Evolutionary conservation across 2,797 vertebrate species (phyloP).

Genomic region (Pteropus rufus): DNA sequence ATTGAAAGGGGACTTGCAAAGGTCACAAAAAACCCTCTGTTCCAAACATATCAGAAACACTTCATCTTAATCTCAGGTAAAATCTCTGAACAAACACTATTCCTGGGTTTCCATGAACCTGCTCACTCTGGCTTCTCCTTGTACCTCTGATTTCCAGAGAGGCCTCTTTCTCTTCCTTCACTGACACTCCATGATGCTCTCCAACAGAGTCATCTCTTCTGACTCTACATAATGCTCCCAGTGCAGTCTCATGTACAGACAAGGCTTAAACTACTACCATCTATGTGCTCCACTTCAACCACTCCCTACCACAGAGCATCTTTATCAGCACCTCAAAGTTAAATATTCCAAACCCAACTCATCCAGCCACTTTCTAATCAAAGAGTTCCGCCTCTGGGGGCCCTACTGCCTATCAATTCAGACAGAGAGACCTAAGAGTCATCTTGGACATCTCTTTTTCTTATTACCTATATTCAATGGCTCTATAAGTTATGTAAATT

Average conservation of each 20-base stretch:
- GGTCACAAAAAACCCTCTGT: neutral
- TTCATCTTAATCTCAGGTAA: neutral
- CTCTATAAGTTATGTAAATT: neutral
- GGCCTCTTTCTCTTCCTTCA: neutral
- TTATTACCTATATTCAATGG: neutral
- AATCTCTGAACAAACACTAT: neutral
- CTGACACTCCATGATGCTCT: neutral
- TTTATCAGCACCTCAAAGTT: neutral
- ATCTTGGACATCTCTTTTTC: neutral
- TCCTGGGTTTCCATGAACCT: neutral
- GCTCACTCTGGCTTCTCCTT: neutral
- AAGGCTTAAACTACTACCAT: neutral
- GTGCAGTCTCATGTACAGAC: neutral
- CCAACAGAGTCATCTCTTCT: neutral
- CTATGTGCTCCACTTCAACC: neutral
- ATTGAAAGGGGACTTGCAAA: neutral
- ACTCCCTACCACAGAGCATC: neutral
- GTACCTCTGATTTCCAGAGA: neutral
- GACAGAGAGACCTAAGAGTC: neutral
- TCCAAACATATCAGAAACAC: constrained; percentile 16
- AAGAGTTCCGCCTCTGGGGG: neutral
- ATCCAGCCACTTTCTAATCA: neutral
- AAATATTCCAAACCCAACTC: neutral
- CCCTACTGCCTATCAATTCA: neutral
- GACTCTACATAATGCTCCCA: neutral